Evolutionary conservation across 2,113 vertebrate genomes (phyloP).

Genomic region (Donacobius atricapilla): DNA sequence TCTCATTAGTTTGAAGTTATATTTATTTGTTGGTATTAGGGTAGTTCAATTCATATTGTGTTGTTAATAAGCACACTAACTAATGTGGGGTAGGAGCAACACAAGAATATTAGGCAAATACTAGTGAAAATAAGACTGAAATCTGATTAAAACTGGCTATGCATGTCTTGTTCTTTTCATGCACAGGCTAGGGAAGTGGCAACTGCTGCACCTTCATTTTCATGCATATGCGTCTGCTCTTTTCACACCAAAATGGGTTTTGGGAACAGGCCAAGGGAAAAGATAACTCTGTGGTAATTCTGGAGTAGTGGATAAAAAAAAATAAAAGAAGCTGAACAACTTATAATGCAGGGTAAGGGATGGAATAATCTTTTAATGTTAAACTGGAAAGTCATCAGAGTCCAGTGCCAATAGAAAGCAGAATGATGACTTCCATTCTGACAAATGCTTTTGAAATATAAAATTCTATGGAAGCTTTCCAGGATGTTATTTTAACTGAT

Average conservation of each 20-base stretch:
- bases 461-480: not conserved
- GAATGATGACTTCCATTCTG: not conserved
- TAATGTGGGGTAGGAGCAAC: not conserved
- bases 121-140: not conserved
- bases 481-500: not conserved
- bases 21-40: not conserved
- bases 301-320: not conserved
- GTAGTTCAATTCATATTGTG: not conserved
- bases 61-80: not conserved
- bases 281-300: not conserved
- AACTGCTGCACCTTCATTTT: not conserved
- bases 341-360: not conserved
- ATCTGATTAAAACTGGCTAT: not conserved
- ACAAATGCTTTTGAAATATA: not conserved
- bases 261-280: not conserved
- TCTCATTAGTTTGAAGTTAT: not conserved
- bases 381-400: not conserved
- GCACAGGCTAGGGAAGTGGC: not conserved
- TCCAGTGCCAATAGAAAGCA: not conserved
- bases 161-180: not conserved
- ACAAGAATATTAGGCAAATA: not conserved
- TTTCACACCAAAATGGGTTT: not conserved
- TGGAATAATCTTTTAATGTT: not conserved
- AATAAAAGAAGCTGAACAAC: not conserved
- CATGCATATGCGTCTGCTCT: not conserved